Percentiles rank a stretch among this genome's conserved stretches.
phyloP scores from a whole-genome alignment of 2,113 vertebrate genomes.

The Myxocyprinus asiaticus region DNA sequence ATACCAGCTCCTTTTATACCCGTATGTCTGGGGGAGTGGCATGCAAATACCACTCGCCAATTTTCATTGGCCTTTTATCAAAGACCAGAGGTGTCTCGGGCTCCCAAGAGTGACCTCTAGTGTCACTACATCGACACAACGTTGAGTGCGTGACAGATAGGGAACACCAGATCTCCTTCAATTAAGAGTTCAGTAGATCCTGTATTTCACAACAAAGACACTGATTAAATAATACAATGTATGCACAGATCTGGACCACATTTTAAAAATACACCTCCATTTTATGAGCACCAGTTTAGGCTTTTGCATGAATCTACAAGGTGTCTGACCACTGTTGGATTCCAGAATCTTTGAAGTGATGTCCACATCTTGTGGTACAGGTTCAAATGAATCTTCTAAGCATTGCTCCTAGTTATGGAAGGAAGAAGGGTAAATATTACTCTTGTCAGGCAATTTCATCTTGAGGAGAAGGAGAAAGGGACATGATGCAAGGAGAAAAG shows the following conservation, averaged over 20 bases:
- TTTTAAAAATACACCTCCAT: not conserved
- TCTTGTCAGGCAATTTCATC: too few species aligned
- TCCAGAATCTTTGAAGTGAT: slow-evolving; percentile 43
- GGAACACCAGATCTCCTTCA: too few species aligned
- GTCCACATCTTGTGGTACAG: slow-evolving; percentile 25
- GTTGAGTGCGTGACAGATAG: too few species aligned
- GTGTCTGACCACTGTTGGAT: slow-evolving; percentile 43
- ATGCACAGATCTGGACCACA: not conserved
- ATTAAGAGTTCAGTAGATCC: slow-evolving; percentile 34
- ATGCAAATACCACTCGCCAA: too few species aligned
- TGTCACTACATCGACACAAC: too few species aligned
- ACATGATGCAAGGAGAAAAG: not conserved
- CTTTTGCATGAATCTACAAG: not conserved
- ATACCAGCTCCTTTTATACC: too few species aligned
- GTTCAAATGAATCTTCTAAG: not conserved
- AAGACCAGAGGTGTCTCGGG: too few species aligned
- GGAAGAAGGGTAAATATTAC: not conserved
- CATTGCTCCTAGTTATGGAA: not conserved
- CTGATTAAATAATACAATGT: not conserved
- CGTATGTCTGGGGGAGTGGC: too few species aligned
- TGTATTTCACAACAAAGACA: not conserved
- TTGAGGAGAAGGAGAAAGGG: too few species aligned
- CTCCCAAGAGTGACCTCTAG: too few species aligned
- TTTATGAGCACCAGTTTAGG: too few species aligned
- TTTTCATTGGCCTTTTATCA: too few species aligned